Base-by-base conservation (phyloP, 2,113 vertebrate genomes). In the Barbus barbus region DNA sequence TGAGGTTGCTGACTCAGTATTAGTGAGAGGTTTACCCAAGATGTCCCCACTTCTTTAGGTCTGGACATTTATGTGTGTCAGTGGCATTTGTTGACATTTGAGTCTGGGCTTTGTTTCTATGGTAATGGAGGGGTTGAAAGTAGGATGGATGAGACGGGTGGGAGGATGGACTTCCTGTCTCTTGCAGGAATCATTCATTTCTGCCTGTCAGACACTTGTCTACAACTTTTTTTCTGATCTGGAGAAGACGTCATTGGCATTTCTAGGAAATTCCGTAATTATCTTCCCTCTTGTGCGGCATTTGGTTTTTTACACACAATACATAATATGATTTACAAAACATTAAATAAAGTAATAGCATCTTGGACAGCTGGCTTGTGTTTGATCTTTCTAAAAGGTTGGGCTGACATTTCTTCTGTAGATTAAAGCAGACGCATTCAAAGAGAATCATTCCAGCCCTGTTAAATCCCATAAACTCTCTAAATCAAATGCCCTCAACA, bases 1-100 rank as follows among this genome's bases (percentile, higher is more conserved):
- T 18, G n/a, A 16, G 12, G 38, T 26, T 74, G 41, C 71, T 26
- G 71, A 74, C 38, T 74, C 41, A 1, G 71, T 44, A 24, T 18
- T 14, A 67, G 28, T 18, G 48, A 20, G 63, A 33, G 28, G 3
- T 67, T 72, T 41, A 46, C 12, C 3, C n/a, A n/a, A n/a, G n/a
- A 44, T n/a, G 53, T 3, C 51, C 22, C 1, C 13, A n/a, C 41
- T 63, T 71, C 51, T 73, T 41, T 36, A 60, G 85, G 78, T 60
- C 33, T 36, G 12, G 31, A 53, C 9, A 22, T 81, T 79, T 48
- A 83, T 60, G 5, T n/a, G 67, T 82, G 76, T 83, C 74, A 90
- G 71, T 89, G 84, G 72, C 88, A 89, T 91, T 88, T 88, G 69
- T 82, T 89, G 87, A 83, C 88, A 90, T 92, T 93, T 93, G 61